Base-by-base conservation (phyloP, 2,888 invertebrate genomes). In the Mythimna pallens region DNA sequence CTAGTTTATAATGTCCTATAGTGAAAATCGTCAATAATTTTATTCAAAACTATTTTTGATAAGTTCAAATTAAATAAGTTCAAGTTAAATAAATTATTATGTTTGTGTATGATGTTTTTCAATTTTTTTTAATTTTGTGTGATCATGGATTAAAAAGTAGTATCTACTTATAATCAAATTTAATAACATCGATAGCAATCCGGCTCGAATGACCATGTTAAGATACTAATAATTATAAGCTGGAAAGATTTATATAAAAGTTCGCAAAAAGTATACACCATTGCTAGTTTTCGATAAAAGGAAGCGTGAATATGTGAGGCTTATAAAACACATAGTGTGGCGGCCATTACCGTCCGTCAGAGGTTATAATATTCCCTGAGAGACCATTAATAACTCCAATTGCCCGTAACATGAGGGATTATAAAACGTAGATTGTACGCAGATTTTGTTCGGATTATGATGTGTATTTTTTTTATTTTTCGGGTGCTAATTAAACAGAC, bases 351-450 rank as follows among this genome's bases (percentile, higher is more conserved):
- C 2, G 40, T 47, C 52, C 20, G 54, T 22, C 47, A 62, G 47
- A 34, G 25, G 34, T 63, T 70, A 43, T 78, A 70, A 63, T 63
- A 70, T 70, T 62, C 75, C 57, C 62, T 12, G 9, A 10, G 71
- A 17, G 43, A 6, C 71, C 25, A 63, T 75, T 63, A 58, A 34
- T 34, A 52, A 74, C 43, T 63, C 25, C 10, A 70, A 78, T 36
- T 52, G 57, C n/a, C 6, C 4, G 25, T 50, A 52, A 63, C 34
- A 63, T 58, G 12, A 8, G 12, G n/a, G 43, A 52, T 63, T 58
- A 52, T 78, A 52, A 52, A 77, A 43, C 34, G 17, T 40, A 22
- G 14, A 71, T 57, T 58, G 40, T 25, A 30, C 57, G 22, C 4
- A 22, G 17, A 50, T 74, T 65, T 58, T 12, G 3, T 43, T 20